Percentiles rank a stretch among this genome's conserved stretches.
These are phyloP conservation scores for Pherbina coryleti DNA, from an alignment of 2,888 invertebrate genomes.

Conservation along the genomic window DNA sequence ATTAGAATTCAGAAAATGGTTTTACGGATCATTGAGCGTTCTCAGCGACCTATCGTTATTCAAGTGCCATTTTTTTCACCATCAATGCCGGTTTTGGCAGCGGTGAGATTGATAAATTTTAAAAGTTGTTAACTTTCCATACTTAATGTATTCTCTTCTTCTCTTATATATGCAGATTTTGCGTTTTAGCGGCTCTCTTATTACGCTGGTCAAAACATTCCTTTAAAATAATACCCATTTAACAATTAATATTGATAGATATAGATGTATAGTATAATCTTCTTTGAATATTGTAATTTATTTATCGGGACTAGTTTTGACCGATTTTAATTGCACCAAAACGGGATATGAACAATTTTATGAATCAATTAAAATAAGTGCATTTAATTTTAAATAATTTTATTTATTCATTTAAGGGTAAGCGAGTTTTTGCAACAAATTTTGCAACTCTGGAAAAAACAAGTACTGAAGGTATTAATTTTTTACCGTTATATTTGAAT, in stretches of 20 bases:
- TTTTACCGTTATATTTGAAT: too few species aligned
- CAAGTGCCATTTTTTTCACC: conserved; percentile 62
- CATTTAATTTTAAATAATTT: too few species aligned
- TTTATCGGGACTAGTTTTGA: too few species aligned
- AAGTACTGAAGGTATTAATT: too few species aligned
- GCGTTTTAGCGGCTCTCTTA: conserved; percentile 46
- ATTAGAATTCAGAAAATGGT: conserved; percentile 57
- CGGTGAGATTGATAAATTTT: conserved; percentile 49
- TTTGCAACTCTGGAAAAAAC: too few species aligned
- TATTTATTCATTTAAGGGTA: too few species aligned
- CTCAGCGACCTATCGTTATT: conserved; percentile 55
- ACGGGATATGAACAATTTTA: too few species aligned
- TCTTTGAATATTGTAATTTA: too few species aligned
- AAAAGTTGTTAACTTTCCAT: background rate
- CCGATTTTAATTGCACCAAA: too few species aligned
- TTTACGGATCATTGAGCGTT: conserved; percentile 54
- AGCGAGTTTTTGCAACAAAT: too few species aligned
- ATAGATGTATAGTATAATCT: too few species aligned
- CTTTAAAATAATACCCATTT: conserved; percentile 18
- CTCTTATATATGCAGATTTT: conserved; percentile 42
- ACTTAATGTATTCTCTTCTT: background rate
- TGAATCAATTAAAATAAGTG: too few species aligned
- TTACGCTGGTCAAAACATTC: conserved; percentile 45
- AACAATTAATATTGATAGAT: background rate
- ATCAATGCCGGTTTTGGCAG: conserved; percentile 55